phyloP scores from a whole-genome alignment of 2,888 invertebrate species.

The Chalcosyrphus nemorum region DNA sequence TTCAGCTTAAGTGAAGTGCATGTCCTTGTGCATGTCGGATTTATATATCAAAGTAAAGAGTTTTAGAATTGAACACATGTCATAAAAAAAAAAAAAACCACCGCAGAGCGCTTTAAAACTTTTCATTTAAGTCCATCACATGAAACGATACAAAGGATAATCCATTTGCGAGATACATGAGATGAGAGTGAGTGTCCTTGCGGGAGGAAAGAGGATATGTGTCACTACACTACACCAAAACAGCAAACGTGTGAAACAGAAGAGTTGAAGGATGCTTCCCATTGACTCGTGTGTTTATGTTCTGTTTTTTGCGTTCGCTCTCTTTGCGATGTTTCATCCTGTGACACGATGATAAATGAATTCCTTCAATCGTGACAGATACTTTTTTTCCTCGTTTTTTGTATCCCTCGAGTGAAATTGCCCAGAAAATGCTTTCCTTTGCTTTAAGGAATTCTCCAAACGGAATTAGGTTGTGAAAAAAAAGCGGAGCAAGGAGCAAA shows the following conservation, averaged over 20 bases:
- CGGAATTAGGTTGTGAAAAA: background rate
- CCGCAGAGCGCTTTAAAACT: constrained; percentile 42
- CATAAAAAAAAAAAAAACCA: constrained; percentile 2
- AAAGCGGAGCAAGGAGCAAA: background rate
- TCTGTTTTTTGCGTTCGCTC: too few species aligned
- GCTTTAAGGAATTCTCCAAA: constrained; percentile 41
- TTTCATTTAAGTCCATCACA: constrained; percentile 58
- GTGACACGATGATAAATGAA: constrained; percentile 70
- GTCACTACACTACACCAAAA: constrained; percentile 17
- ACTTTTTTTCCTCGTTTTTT: constrained; percentile 11
- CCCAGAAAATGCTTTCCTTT: constrained; percentile 48
- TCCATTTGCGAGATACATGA: constrained; percentile 61
- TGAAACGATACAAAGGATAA: constrained; percentile 55
- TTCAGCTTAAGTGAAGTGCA: constrained; percentile 46
- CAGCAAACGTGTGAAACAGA: constrained; percentile 53
- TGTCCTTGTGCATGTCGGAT: constrained; percentile 20
- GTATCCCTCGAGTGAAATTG: constrained; percentile 55
- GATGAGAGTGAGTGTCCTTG: constrained; percentile 52
- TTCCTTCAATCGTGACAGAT: constrained; percentile 70
- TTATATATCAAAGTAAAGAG: background rate
- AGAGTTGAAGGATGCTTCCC: constrained; percentile 56
- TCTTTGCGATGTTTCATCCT: constrained; percentile 51
- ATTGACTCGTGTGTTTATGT: constrained; percentile 41
- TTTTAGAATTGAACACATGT: constrained; percentile 54
- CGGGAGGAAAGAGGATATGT: constrained; percentile 52